phyloP scores from a whole-genome alignment of 2,113 vertebrate genomes.

The Bufo bufo region DNA sequence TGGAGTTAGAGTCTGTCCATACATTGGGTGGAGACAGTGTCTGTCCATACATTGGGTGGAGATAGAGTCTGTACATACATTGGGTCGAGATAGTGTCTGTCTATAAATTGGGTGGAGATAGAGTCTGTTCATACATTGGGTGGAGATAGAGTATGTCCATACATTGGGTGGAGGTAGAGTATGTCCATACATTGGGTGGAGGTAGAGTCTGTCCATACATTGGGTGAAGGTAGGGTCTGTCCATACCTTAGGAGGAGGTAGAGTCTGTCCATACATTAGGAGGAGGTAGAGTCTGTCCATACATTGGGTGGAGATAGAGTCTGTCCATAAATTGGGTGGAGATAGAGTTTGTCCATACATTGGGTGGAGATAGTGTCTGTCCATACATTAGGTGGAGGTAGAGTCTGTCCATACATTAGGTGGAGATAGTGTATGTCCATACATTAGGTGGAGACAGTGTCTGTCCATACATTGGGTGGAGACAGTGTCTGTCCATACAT shows the following conservation, averaged over 20 bases:
- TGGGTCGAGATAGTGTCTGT: not conserved
- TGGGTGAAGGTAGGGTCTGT: not conserved
- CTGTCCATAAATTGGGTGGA: not conserved
- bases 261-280: not conserved
- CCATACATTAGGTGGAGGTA: not conserved
- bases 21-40: not conserved
- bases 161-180: not conserved
- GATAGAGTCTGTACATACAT: not conserved
- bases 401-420: not conserved
- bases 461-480: not conserved
- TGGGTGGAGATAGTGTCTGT: not conserved
- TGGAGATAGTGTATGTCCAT: not conserved
- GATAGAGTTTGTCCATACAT: not conserved
- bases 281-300: not conserved
- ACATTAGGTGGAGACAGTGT: not conserved
- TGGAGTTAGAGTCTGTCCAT: not conserved
- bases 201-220: not conserved
- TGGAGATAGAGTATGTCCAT: not conserved
- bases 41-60: not conserved
- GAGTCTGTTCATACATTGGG: no score
- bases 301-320: not conserved
- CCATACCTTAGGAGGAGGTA: not conserved
- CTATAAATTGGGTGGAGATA: not conserved
- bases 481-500: not conserved
- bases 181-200: not conserved